Evolutionary conservation across 2,888 invertebrate species (phyloP), one percentile per base, ranked within the genome.

Genomic region (Campoplex nolae): DNA sequence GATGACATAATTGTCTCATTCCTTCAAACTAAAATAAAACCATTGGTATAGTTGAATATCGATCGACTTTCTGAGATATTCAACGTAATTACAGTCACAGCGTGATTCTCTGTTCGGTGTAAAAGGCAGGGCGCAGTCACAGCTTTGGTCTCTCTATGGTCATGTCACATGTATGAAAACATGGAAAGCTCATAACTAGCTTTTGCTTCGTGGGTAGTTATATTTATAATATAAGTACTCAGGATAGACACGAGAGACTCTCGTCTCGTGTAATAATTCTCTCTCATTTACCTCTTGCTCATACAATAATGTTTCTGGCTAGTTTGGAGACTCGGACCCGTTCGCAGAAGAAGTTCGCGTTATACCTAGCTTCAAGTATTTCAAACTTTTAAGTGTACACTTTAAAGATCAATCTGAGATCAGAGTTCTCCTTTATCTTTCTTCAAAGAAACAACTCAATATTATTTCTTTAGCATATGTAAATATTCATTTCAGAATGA

Each of bases 191-290:
- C 67, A 56, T 38, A 38, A 38, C 23, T 85, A 73, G 79, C 84
- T 78, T 83, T 80, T 65, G 56, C 84, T 58, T 76, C 82, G 75
- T 77, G 81, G 83, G 82, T 83, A 85, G 85, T 88, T 86, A 84
- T 86, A 88, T 88, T 86, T 83, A 86, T 87, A 88, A 86, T 87
- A 86, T 87, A 85, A 81, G 83, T 88, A 88, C 85, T 87, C 83
- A 86, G 71, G 86, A 35, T 74, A 77, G 67, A 65, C 85, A 77
- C 85, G 78, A 84, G 65, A 62, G 51, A 54, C 3, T 75, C 79
- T 83, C 68, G 45, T 67, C 76, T 65, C 71, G 56, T 68, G 7
- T 81, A 35, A 38, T 4, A 58, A 54, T 70, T 74, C 76, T 56
- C 74, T 75, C 79, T 56, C 70, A 71, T 70, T 75, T 70, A 56